Evolutionary conservation across 2,888 invertebrate genomes (phyloP), one percentile per base, ranked within the genome.

Genomic region (Epiblema foenella): DNA sequence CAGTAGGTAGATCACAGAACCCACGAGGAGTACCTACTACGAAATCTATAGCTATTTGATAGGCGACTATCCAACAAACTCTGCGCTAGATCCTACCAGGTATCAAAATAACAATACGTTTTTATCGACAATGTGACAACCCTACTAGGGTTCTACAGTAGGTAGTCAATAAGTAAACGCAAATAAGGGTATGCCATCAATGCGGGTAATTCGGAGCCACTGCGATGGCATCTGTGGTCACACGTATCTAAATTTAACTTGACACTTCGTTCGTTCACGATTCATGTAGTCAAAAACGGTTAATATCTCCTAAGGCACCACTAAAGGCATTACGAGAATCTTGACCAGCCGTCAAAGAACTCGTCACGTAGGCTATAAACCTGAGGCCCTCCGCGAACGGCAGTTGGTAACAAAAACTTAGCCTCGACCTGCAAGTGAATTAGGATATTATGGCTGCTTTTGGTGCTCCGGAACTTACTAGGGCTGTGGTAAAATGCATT

Each of bases 281-380:
- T 1, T 3, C 42, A 18, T n/a, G 18, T 18, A 65, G 42, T 69
- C 29, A 65, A 65, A 69, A 64, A 42, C 52, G 42, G 37, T 46
- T 52, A 68, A 39, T 33, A 69, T 54, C 49, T 37, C 33, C 20
- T 65, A 18, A 29, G 20, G 24, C 29, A 29, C 18, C 20, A 24
- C 65, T 69, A 54, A 54, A 18, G 52, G 54, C 57, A 56, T 67
- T 67, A 62, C 56, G 63, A 62, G 62, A 59, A 70, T 54, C 70
- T 64, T 64, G 42, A 20, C 46, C 54, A 24, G 62, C 57, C 77
- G 78, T 80, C 78, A 75, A 80, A 83, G 81, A 79, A 81, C 84
- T 77, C 78, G 83, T 88, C 89, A 90, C 89, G 90, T 90, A 87
- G 78, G 83, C 85, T 83, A 88, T 89, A 88, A 89, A 87, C 81